Conservation (phyloP, 2,113 vertebrate species). For the Daphoenositta chrysoptera region DNA sequence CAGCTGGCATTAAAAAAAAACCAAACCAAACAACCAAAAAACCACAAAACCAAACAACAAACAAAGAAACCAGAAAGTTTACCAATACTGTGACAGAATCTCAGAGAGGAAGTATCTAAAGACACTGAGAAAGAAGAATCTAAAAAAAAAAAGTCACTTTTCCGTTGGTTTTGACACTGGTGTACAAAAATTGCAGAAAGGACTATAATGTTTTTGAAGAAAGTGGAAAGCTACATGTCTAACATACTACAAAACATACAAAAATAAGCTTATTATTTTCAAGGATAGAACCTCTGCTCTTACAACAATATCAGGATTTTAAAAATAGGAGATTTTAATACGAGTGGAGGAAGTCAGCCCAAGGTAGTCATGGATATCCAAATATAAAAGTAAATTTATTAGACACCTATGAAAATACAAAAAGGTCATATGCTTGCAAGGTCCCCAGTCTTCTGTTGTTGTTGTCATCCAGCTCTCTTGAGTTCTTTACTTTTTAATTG, state of each 20-base stretch:
- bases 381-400: not conserved
- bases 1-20: not conserved
- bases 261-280: not conserved
- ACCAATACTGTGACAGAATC: not conserved
- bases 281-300: not conserved
- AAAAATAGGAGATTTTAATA: not conserved
- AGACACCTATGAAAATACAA: not conserved
- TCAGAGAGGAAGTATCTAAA: not conserved
- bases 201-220: not conserved
- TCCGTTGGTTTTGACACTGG: not conserved
- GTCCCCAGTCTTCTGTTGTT: not conserved
- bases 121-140: too few species aligned
- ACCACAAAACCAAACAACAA: rapidly evolving
- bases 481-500: not conserved
- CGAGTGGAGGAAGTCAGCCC: not conserved
- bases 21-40: not conserved
- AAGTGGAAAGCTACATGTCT: not conserved
- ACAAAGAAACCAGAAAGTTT: not conserved
- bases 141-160: not conserved
- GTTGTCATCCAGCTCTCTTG: not conserved
- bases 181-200: not conserved
- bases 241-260: not conserved
- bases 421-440: not conserved
- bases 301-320: not conserved
- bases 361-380: not conserved